Conservation (phyloP, 2,797 vertebrate species). For the Phoebastria nigripes region DNA sequence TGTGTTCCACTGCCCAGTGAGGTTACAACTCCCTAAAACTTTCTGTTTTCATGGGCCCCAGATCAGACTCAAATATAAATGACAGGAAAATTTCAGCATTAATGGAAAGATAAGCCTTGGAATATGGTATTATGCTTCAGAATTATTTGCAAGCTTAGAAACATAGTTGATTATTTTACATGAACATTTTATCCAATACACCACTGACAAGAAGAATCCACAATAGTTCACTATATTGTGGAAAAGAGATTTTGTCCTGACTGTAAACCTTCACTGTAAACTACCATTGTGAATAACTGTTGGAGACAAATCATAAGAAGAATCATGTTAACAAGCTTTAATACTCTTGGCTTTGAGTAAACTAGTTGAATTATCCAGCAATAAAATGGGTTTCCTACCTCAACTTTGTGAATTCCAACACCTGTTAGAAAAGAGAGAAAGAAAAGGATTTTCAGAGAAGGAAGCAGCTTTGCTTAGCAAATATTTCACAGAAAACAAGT, state of each 20-base stretch:
- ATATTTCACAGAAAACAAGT: background rate
- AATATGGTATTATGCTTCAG: background rate
- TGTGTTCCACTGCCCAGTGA: background rate
- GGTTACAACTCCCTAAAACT: background rate
- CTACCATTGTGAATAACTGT: background rate
- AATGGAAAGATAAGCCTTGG: background rate
- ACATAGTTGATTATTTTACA: background rate
- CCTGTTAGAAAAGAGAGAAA: conserved; percentile 43
- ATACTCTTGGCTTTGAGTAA: background rate
- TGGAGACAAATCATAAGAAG: background rate
- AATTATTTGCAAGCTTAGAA: background rate
- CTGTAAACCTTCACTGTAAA: background rate
- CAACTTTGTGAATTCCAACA: conserved; percentile 51
- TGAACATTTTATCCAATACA: background rate
- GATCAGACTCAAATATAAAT: background rate
- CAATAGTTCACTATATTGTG: background rate
- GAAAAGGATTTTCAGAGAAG: background rate
- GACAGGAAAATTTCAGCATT: background rate
- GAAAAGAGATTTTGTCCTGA: background rate
- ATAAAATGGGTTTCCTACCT: conserved; percentile 52
- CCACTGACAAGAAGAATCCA: background rate
- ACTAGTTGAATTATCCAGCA: background rate
- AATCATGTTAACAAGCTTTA: background rate
- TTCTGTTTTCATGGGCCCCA: background rate
- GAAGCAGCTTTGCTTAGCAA: background rate